These are phyloP conservation scores for Aphyosemion australe DNA, from an alignment of 2,113 vertebrate species.

Conservation along the genomic window DNA sequence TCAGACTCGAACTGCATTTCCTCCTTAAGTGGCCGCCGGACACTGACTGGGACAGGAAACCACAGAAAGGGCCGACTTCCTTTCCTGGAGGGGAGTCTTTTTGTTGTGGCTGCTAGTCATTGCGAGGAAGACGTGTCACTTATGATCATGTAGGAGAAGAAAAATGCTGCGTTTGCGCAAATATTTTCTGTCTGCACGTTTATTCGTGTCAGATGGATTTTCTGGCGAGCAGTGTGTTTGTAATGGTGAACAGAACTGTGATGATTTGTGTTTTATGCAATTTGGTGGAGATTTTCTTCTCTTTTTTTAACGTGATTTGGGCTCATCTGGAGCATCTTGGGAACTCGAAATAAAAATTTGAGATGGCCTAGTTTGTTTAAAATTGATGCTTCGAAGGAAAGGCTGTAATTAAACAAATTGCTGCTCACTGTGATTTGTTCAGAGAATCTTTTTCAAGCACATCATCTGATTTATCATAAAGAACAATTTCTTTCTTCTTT, in stretches of 20 bases:
- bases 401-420: slow-evolving; percentile 11
- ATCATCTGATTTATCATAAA: too few species aligned
- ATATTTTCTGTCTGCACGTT: slow-evolving; percentile 3
- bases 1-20: slow-evolving; percentile 29
- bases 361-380: slow-evolving; percentile 32
- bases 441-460: too few species aligned
- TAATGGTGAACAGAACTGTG: not conserved
- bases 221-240: not conserved
- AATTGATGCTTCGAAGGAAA: slow-evolving; percentile 14
- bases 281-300: not conserved
- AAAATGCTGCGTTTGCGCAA: slow-evolving; percentile 8
- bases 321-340: slow-evolving; percentile 30
- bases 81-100: slow-evolving; percentile 9
- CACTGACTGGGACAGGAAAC: slow-evolving; percentile 33
- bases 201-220: slow-evolving; percentile 4
- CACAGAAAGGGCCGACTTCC: slow-evolving; percentile 32
- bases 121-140: not conserved
- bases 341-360: not conserved
- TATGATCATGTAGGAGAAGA: slow-evolving; percentile 6
- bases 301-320: not conserved
- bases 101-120: slow-evolving; percentile 25
- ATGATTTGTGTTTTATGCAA: slow-evolving; percentile 12
- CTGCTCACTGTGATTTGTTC: too few species aligned
- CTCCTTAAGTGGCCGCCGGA: slow-evolving; percentile 23
- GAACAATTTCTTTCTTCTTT: too few species aligned